Conservation (phyloP, 2,888 invertebrate genomes). For the Pseudococcus jackbeardsleyi region DNA sequence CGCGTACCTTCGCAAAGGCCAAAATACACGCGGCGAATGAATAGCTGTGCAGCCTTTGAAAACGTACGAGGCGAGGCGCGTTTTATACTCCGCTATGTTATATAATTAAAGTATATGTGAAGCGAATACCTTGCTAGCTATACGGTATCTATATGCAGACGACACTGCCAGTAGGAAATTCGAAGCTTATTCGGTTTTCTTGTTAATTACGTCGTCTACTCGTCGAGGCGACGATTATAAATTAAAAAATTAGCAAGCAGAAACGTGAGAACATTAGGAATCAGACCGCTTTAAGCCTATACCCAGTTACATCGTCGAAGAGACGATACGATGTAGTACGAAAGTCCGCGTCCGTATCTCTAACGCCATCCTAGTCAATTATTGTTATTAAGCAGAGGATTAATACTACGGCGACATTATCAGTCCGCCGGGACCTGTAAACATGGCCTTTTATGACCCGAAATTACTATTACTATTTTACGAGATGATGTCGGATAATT, state of each 20-base stretch:
- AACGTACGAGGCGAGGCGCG: background rate
- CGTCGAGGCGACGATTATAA: constrained; percentile 33
- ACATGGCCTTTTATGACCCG: constrained; percentile 49
- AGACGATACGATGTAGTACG: background rate
- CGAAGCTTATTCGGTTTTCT: constrained; percentile 46
- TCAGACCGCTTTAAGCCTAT: constrained; percentile 34
- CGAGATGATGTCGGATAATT: constrained; percentile 51
- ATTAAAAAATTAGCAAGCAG: constrained; percentile 49
- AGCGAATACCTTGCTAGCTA: background rate
- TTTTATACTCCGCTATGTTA: background rate
- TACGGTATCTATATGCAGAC: background rate
- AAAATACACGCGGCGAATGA: background rate
- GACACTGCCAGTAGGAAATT: background rate
- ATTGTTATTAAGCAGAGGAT: constrained; percentile 46
- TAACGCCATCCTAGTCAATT: constrained; percentile 29
- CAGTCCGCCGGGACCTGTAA: constrained; percentile 42
- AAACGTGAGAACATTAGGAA: constrained; percentile 51
- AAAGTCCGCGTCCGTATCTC: background rate
- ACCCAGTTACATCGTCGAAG: background rate
- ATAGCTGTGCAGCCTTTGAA: background rate
- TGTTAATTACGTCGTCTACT: constrained; percentile 45
- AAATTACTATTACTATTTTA: constrained; percentile 45
- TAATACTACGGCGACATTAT: constrained; percentile 41
- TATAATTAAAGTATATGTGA: constrained; percentile 5
- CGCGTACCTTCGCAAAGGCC: background rate